Evolutionary conservation across 2,888 invertebrate genomes (phyloP).

Genomic region (Apamea monoglypha): DNA sequence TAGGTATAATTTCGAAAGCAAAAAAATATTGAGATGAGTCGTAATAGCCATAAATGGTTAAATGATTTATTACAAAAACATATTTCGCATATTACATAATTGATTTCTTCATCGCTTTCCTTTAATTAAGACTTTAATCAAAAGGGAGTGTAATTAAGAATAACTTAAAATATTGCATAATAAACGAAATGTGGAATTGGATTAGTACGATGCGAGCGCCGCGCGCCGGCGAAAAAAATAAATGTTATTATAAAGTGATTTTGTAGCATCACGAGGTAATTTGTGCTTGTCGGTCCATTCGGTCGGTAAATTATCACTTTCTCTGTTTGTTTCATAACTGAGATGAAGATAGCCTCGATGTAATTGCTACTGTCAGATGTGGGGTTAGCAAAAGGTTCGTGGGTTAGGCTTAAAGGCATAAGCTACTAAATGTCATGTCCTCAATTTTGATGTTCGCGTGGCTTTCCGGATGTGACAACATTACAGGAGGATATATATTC

Average conservation of each 20-base stretch:
- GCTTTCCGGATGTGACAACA: conserved; percentile 27
- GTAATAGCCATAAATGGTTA: conserved; percentile 21
- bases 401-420: background rate
- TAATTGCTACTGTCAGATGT: conserved; percentile 73
- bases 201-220: conserved; percentile 27
- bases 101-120: conserved; percentile 32
- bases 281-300: conserved; percentile 67
- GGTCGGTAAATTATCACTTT: conserved; percentile 80
- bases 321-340: conserved; percentile 77
- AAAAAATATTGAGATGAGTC: conserved; percentile 21
- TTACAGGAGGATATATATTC: background rate
- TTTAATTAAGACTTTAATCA: conserved; percentile 50
- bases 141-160: conserved; percentile 45
- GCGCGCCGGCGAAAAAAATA: conserved; percentile 40
- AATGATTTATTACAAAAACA: conserved; percentile 31
- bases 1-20: conserved; percentile 44
- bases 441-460: conserved; percentile 16
- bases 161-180: conserved; percentile 31
- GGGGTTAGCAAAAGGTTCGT: conserved; percentile 36
- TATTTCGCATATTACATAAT: conserved; percentile 34
- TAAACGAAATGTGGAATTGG: conserved; percentile 34
- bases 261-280: conserved; percentile 69
- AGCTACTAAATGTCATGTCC: conserved; percentile 38
- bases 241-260: conserved; percentile 78
- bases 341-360: conserved; percentile 62